Evolutionary conservation across 1,140 invertebrate genomes (phyloP), one percentile per base, ranked within the genome.

Genomic region (Drosophila littoralis): DNA sequence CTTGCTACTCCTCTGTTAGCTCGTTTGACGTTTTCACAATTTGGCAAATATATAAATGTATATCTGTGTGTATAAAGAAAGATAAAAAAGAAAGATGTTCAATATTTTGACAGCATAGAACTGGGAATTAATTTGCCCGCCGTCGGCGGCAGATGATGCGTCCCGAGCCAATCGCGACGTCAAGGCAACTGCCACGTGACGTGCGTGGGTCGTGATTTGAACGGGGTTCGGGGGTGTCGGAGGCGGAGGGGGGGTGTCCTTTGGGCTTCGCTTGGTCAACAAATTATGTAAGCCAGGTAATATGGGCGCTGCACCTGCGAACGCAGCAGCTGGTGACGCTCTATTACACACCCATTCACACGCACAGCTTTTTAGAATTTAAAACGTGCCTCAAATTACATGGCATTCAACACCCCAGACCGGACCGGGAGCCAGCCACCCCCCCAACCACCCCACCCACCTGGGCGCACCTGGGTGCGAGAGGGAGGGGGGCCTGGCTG

Each of bases 21-120:
- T 65, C 51, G 64, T 65, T 65, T 77, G 75, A 76, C 77, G 71
- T 76, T 22, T 22, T 75, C 71, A 86, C 79, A 86, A 86, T 77
- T 86, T 88, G 69, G 79, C 83, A 80, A 72, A 88, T 61, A 32
- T 60, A 60, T 46, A 50, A 22, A 32, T 32, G 79, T 65, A 32
- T 59, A 43, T 40, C 35, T 17, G 7, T 42, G 15, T 42, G 17
- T 45, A 13, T 32, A 5, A 28, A 0, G 1, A 12, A n/a, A 64
- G 22, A 28, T 28, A 51, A 66, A 42, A 58, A 70, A 59, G 61
- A 28, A 28, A 55, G 43, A 72, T 66, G 28, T 79, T 88, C 83
- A 91, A 91, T 91, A 91, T 91, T 91, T 91, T 91, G 88, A 91
- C 88, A 91, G 88, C 88, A 40, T 91, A 91, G 83, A 91, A 86